phyloP scores from a whole-genome alignment of 2,888 invertebrate genomes.

The Leptarthrus brevirostris region DNA sequence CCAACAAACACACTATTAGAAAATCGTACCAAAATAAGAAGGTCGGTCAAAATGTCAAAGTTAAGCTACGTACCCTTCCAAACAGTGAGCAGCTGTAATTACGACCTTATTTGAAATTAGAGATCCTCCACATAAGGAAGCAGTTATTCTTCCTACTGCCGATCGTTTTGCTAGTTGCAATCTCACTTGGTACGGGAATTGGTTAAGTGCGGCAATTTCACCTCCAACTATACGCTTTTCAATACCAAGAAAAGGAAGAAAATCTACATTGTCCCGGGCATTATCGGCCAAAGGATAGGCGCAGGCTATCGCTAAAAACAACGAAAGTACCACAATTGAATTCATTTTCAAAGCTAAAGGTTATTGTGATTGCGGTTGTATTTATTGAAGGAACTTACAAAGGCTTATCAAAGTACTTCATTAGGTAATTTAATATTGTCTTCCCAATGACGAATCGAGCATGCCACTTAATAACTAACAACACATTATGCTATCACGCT shows the following conservation, averaged over 20 bases:
- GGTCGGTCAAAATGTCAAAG: no score
- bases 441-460: no score
- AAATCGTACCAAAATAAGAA: background rate
- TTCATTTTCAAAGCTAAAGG: background rate
- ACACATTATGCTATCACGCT: no score
- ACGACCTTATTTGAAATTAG: conserved; percentile 38
- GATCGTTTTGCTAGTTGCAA: background rate
- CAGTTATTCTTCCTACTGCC: background rate
- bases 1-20: conserved; percentile 9
- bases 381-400: no score
- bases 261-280: background rate
- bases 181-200: conserved; percentile 53
- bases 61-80: background rate
- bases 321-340: background rate
- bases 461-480: no score
- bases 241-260: background rate
- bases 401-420: no score
- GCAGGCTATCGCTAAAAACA: background rate
- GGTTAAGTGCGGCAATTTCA: conserved; percentile 46
- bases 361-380: no score
- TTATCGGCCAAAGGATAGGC: background rate
- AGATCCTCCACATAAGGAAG: conserved; percentile 49
- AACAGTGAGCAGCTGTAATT: conserved; percentile 50
- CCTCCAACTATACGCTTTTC: conserved; percentile 51
- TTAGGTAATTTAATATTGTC: no score